Evolutionary conservation across 2,113 vertebrate species (phyloP).

Genomic region (Leptosomus discolor): DNA sequence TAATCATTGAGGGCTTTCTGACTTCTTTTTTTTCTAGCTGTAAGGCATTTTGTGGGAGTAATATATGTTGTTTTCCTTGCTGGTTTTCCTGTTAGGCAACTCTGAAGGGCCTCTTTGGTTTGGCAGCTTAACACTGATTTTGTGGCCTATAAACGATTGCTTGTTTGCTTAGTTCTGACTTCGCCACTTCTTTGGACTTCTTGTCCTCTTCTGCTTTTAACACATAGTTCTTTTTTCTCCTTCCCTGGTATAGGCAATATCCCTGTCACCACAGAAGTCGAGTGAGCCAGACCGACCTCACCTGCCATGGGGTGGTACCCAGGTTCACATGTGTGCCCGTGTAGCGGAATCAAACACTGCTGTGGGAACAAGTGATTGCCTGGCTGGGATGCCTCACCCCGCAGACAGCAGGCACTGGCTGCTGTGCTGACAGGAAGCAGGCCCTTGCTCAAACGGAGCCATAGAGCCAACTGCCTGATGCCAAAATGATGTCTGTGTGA

Average conservation of each 20-base stretch:
- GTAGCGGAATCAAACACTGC: rapidly evolving
- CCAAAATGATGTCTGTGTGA: not conserved
- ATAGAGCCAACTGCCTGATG: not conserved
- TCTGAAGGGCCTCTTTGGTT: slow-evolving; percentile 29
- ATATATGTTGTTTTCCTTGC: slow-evolving; percentile 36
- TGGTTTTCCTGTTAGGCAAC: slow-evolving; percentile 60
- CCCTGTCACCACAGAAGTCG: rapidly evolving
- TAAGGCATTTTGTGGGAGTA: slow-evolving; percentile 35
- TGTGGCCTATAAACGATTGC: slow-evolving; percentile 15
- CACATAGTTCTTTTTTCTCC: not conserved
- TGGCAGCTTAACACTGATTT: slow-evolving; percentile 49
- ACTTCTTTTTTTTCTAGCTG: slow-evolving; percentile 18
- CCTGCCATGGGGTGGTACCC: not conserved
- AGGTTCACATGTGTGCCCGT: not conserved
- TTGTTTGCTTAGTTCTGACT: slow-evolving; percentile 30
- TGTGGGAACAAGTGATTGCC: not conserved
- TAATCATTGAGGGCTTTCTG: slow-evolving; percentile 22
- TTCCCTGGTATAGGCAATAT: not conserved
- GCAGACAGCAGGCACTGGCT: not conserved
- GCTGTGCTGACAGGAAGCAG: not conserved
- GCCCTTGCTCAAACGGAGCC: not conserved
- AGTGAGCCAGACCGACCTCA: not conserved
- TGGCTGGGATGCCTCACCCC: not conserved
- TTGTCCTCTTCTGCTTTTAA: not conserved
- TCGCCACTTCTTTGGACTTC: slow-evolving; percentile 6